These are phyloP conservation scores for Malacoraja senta DNA, from an alignment of 2,797 vertebrate species.

Conservation along the genomic window DNA sequence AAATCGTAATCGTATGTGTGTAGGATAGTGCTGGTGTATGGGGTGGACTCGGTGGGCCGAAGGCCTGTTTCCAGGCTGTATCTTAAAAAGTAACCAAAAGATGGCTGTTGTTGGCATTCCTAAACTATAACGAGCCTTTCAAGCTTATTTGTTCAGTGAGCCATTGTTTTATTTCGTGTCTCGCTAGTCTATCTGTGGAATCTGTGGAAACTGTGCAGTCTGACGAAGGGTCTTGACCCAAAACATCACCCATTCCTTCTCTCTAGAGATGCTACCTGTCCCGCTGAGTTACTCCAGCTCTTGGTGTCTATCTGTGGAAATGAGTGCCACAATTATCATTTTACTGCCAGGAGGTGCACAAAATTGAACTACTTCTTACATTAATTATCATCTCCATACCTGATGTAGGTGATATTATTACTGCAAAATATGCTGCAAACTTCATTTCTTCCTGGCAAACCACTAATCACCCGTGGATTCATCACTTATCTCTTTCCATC, in stretches of 20 bases:
- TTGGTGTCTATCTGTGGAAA: background rate
- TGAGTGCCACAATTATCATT: slow-evolving; percentile 5
- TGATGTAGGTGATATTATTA: background rate
- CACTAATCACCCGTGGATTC: slow-evolving; percentile 3
- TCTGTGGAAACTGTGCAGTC: background rate
- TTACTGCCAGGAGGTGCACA: slow-evolving; percentile 23
- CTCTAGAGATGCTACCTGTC: too few species aligned
- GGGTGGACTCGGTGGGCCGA: too few species aligned
- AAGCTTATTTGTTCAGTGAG: background rate
- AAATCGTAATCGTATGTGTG: too few species aligned
- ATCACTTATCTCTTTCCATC: background rate
- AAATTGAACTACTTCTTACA: background rate
- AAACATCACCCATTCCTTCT: too few species aligned
- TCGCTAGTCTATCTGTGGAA: background rate
- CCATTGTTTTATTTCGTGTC: background rate
- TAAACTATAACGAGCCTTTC: background rate
- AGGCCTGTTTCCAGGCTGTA: too few species aligned
- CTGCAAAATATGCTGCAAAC: slow-evolving; percentile 1
- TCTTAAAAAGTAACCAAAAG: too few species aligned
- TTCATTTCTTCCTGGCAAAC: slow-evolving; percentile 1
- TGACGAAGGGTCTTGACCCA: too few species aligned
- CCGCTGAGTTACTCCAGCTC: too few species aligned
- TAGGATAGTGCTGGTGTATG: too few species aligned
- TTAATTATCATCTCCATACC: slow-evolving; percentile 28
- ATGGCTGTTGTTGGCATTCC: background rate